Conservation (phyloP, 1,140 invertebrate species). For the Cyrtorhinus lividipennis region DNA sequence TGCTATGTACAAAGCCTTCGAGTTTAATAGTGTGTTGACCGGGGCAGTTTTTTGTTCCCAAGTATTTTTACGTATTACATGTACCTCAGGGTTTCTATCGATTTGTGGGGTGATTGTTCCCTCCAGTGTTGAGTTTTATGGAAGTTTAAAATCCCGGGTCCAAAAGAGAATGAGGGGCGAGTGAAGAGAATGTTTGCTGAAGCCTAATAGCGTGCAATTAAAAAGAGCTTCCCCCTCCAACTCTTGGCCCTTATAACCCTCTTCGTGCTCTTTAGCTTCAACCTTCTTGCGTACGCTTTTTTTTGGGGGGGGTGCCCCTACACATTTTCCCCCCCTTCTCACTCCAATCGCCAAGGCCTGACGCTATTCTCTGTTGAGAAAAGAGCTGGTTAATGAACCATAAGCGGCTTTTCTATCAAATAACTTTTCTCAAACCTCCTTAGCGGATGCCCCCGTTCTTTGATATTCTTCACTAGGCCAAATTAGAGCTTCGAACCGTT, state of each 20-base stretch:
- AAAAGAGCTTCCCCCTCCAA: not conserved
- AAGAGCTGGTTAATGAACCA: not conserved
- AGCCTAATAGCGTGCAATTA: not conserved
- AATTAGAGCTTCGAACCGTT: no score
- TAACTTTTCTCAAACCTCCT: no score
- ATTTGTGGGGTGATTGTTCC: no score
- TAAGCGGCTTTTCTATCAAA: not conserved
- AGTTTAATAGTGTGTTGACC: no score
- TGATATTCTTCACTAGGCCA: no score
- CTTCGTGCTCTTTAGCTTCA: not conserved
- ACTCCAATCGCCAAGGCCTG: not conserved
- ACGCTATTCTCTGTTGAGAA: not conserved
- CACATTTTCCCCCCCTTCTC: not conserved
- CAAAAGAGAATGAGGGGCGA: not conserved
- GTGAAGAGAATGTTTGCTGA: not conserved
- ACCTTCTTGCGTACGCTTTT: not conserved
- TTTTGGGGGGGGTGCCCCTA: not conserved
- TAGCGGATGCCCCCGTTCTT: no score
- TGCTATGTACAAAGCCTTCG: no score
- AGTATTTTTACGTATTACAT: no score
- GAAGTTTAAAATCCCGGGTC: no score
- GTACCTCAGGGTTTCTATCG: no score
- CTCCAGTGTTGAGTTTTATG: no score
- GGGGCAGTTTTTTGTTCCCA: no score
- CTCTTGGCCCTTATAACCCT: not conserved